These are phyloP conservation scores for Exephanes ischioxanthus DNA, from an alignment of 2,888 invertebrate species.

Conservation along the genomic window DNA sequence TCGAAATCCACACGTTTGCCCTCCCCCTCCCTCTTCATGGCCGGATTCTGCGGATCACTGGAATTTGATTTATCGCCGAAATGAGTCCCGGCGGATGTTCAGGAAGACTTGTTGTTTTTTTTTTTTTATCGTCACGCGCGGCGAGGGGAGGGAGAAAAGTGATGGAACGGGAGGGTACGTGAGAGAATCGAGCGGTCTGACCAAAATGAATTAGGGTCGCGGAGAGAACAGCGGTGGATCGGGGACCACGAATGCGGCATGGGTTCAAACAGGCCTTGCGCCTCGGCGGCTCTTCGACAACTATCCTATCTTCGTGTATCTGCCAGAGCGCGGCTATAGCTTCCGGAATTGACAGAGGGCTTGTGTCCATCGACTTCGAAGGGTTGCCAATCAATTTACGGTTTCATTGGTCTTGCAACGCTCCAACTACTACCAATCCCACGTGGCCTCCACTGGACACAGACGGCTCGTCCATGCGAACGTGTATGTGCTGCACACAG, in stretches of 20 bases:
- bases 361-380: constrained; percentile 38
- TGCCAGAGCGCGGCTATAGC: not conserved
- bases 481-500: constrained; percentile 10
- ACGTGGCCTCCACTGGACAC: not conserved
- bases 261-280: not conserved
- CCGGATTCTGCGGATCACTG: constrained; percentile 66
- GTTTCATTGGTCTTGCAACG: constrained; percentile 44
- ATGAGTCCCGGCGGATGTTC: constrained; percentile 64
- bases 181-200: constrained; percentile 1
- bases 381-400: constrained; percentile 53
- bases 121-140: not conserved
- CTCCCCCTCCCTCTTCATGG: constrained; percentile 52
- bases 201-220: constrained; percentile 56
- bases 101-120: constrained; percentile 49
- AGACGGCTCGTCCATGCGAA: not conserved
- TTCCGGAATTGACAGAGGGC: constrained; percentile 4
- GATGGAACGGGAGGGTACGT: not conserved
- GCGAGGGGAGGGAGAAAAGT: constrained; percentile 25
- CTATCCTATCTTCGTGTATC: not conserved
- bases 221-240: constrained; percentile 23
- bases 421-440: constrained; percentile 23
- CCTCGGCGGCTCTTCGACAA: not conserved
- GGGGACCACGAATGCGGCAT: constrained; percentile 21
- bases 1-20: constrained; percentile 53
- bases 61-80: constrained; percentile 76